phyloP scores from a whole-genome alignment of 2,113 vertebrate genomes.

The Sterrhoptilus dennistouni region DNA sequence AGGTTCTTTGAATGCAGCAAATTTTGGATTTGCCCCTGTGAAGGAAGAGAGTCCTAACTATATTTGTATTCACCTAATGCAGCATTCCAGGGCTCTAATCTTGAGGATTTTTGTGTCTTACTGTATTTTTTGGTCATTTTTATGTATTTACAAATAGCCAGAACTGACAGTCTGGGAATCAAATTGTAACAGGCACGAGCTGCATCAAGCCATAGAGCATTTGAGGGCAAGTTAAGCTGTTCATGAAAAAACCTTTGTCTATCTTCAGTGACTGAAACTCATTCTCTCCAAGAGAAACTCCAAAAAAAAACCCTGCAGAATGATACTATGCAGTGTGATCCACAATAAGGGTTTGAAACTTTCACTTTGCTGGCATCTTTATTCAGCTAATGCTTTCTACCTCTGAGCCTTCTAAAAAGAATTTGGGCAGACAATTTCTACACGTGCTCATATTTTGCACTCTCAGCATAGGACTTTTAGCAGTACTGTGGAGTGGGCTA shows the following conservation, averaged over 20 bases:
- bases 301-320: not conserved
- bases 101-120: not conserved
- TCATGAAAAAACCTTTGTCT: not conserved
- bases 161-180: not conserved
- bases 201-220: not conserved
- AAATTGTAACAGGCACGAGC: not conserved
- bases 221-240: not conserved
- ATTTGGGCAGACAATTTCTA: not conserved
- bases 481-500: not conserved
- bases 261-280: not conserved
- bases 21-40: not conserved
- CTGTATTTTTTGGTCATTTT: not conserved
- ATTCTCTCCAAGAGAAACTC: not conserved
- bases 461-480: not conserved
- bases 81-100: not conserved
- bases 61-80: not conserved
- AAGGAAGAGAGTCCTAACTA: not conserved
- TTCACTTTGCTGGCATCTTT: not conserved
- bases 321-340: not conserved
- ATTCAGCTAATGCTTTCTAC: not conserved
- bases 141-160: not conserved
- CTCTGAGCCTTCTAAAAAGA: not conserved
- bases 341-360: not conserved
- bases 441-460: not conserved
- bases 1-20: not conserved